phyloP scores from a whole-genome alignment of 2,888 invertebrate genomes.

The Phlogophora meticulosa region DNA sequence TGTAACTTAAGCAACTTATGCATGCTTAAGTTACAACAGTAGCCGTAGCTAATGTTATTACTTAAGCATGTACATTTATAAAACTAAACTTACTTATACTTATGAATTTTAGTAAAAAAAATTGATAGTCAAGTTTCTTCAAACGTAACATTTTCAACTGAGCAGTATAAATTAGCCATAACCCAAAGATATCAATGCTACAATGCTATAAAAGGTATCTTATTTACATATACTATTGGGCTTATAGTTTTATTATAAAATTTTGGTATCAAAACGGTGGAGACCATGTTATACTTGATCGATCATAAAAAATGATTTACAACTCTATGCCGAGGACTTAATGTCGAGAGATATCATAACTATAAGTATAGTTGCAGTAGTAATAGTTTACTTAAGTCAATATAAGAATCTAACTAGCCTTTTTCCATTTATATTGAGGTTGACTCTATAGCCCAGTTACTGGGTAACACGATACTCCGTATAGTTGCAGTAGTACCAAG shows the following conservation, averaged over 20 bases:
- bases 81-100: not conserved
- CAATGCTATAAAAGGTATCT: conserved; percentile 25
- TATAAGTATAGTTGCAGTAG: no score
- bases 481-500: no score
- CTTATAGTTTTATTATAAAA: conserved; percentile 13
- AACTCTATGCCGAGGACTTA: not conserved
- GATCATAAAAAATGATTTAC: conserved; percentile 29
- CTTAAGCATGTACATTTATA: no score
- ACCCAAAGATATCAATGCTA: conserved; percentile 18
- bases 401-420: no score
- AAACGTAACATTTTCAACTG: conserved; percentile 1
- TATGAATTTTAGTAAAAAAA: not conserved
- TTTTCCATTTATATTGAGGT: no score
- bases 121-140: not conserved
- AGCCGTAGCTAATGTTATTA: no score
- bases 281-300: not conserved
- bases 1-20: no score
- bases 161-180: conserved; percentile 34
- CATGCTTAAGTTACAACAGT: no score
- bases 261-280: not conserved
- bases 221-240: conserved; percentile 30
- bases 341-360: not conserved
- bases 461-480: no score
- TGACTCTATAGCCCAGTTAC: no score
- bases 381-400: no score